Conservation (phyloP, 64 coral and sea anemone genomes). For the Anthopleura sola region DNA sequence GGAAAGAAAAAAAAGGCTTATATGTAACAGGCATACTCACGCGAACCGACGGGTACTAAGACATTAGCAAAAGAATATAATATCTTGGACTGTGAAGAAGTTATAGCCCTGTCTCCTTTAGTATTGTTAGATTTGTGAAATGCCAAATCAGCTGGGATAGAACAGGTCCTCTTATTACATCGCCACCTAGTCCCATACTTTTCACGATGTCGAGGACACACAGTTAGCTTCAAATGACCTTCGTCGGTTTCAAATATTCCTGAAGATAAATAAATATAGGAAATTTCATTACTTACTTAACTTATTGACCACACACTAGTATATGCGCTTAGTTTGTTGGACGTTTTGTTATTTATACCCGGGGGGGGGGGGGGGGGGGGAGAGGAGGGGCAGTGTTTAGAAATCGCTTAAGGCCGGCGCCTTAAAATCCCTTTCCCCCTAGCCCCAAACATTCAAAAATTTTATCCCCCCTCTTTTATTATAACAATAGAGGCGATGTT, state of each 20-base stretch:
- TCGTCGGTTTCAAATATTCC: conserved; percentile 21
- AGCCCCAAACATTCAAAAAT: no score
- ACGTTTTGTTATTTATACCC: no score
- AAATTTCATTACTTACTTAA: not conserved
- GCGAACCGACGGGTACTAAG: not conserved
- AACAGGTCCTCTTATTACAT: conserved; percentile 12
- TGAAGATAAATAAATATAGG: not conserved
- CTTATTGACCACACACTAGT: not conserved
- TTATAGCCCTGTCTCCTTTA: not conserved
- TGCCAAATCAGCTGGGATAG: conserved; percentile 11
- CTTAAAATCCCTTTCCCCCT: no score
- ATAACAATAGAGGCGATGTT: no score
- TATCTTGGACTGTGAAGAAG: not conserved
- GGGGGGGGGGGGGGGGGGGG: no score
- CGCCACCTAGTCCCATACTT: conserved; percentile 39
- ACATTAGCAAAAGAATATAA: not conserved
- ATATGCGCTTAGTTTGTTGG: not conserved
- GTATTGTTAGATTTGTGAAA: not conserved
- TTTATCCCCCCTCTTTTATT: no score
- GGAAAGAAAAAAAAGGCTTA: not conserved
- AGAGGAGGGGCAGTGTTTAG: no score
- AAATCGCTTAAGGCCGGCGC: no score
- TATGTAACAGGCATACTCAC: not conserved
- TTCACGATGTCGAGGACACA: conserved; percentile 56
- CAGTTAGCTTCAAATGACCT: conserved; percentile 1